Conservation (phyloP, 2,113 vertebrate species). For the Lasiurus borealis region DNA sequence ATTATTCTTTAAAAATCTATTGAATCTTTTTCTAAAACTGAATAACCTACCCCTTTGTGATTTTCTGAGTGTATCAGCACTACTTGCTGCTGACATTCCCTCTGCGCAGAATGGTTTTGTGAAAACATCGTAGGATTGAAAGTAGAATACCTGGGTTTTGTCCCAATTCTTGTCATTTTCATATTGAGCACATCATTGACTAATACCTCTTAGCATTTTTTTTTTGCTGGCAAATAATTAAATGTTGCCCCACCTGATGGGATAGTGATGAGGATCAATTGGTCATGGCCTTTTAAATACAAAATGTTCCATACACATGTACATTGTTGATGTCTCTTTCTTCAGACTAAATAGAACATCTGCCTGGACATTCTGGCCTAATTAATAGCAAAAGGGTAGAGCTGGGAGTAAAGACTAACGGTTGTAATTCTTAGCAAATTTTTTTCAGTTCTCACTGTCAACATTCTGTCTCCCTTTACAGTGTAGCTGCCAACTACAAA, state of each 20-base stretch:
- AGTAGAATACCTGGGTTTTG: neutral
- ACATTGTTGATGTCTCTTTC: neutral
- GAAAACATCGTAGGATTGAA: slow-evolving; percentile 5
- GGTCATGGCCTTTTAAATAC: neutral
- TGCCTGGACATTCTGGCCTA: neutral
- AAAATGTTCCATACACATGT: neutral
- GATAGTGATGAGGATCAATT: neutral
- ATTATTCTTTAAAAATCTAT: neutral
- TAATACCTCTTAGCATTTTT: neutral
- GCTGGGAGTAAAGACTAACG: neutral
- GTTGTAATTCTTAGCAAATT: neutral
- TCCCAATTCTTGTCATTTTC: neutral
- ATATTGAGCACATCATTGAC: neutral
- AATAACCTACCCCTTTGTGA: neutral
- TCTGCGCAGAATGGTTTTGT: neutral
- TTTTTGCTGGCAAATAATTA: neutral
- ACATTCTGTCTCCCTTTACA: neutral
- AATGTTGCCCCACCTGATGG: neutral
- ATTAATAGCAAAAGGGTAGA: neutral
- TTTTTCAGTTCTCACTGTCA: neutral
- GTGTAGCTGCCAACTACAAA: neutral
- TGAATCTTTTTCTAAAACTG: neutral
- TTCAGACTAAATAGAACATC: slow-evolving; percentile 29
- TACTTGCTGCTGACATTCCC: neutral
- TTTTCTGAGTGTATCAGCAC: neutral